These are phyloP conservation scores for Astreopora myriophthalma DNA, from an alignment of 64 coral and sea anemone genomes.

Conservation along the genomic window DNA sequence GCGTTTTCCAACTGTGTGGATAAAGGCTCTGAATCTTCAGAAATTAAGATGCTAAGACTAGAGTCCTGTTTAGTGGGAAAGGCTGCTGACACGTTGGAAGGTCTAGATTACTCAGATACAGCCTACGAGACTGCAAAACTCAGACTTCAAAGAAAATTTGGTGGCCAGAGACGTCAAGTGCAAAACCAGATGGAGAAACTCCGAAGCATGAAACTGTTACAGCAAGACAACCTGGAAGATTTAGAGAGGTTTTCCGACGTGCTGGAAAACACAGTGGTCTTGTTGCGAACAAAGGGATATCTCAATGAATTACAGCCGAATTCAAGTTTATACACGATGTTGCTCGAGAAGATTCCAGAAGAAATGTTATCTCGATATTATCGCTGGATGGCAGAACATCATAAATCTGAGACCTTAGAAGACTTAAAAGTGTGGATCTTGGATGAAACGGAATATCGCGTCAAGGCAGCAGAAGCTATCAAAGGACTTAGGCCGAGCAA, in stretches of 20 bases:
- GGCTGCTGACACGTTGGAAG: too few relatives aligned
- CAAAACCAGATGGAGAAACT: neutral
- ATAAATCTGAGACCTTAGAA: neutral
- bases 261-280: neutral
- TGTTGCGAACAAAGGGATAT: neutral
- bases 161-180: too few relatives aligned
- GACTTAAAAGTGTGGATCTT: neutral
- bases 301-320: slow-evolving; percentile 12
- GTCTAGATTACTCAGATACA: too few relatives aligned
- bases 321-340: slow-evolving; percentile 19
- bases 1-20: too few relatives aligned
- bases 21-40: too few relatives aligned
- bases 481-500: too few relatives aligned
- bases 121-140: too few relatives aligned
- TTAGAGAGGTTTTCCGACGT: neutral
- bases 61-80: too few relatives aligned
- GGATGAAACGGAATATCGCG: too few relatives aligned
- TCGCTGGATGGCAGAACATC: neutral
- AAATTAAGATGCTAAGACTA: too few relatives aligned
- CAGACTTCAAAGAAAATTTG: too few relatives aligned
- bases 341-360: neutral
- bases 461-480: too few relatives aligned
- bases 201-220: neutral
- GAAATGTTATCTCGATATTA: neutral
- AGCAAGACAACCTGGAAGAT: neutral